These are phyloP conservation scores for Pampusana beccarii DNA, from an alignment of 2,113 vertebrate species.

Conservation along the genomic window DNA sequence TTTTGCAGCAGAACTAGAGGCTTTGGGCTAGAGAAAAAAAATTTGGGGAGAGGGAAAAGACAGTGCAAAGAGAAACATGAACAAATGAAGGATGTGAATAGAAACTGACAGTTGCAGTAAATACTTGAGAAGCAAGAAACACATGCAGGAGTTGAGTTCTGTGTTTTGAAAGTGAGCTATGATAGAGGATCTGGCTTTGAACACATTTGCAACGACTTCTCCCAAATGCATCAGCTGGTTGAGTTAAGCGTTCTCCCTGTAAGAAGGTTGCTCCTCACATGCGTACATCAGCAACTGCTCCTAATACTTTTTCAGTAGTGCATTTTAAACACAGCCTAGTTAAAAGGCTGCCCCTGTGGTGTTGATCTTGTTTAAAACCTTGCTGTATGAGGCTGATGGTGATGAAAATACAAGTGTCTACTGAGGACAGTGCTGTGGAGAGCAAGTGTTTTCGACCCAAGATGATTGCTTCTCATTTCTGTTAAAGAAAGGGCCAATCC, in stretches of 20 bases:
- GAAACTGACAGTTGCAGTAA: not conserved
- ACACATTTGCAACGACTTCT: not conserved
- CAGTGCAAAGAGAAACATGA: not conserved
- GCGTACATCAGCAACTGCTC: accelerated
- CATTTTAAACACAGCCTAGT: not conserved
- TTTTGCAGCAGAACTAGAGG: slow-evolving; percentile 47
- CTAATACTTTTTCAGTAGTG: not conserved
- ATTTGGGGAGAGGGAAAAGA: not conserved
- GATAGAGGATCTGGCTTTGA: not conserved
- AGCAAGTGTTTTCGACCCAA: not conserved
- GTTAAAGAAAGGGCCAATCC: not conserved
- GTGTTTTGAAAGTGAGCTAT: not conserved
- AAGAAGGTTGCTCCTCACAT: not conserved
- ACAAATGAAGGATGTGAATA: not conserved
- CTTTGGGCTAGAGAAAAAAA: slow-evolving; percentile 26
- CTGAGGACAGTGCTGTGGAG: not conserved
- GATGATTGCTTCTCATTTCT: not conserved
- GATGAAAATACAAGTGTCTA: not conserved
- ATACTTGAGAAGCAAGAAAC: not conserved
- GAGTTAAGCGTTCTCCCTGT: not conserved
- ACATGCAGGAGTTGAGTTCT: not conserved
- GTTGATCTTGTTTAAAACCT: not conserved
- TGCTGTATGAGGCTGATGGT: not conserved
- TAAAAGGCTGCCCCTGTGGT: not conserved
- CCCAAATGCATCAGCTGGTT: not conserved